Base-by-base conservation (phyloP, 2,113 vertebrate genomes). In the Noctilio leporinus region DNA sequence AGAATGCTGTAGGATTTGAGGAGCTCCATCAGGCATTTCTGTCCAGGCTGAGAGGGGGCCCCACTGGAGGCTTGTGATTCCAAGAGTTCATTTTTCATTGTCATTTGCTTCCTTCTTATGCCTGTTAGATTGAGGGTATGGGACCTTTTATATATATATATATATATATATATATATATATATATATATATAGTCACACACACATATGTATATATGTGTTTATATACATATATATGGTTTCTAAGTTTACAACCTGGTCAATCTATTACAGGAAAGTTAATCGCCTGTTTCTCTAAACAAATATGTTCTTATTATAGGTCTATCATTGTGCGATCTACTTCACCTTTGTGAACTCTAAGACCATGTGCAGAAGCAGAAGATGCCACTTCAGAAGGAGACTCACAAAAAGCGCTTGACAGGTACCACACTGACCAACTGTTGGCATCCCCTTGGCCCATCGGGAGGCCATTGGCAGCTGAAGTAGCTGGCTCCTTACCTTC, bases 331-430 rank as follows among this genome's bases (percentile, higher is more conserved):
- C 11, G 10, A 76, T 9, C 1, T 2, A 17, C 1, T 10, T 67
- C 3, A 30, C 5, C 14, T 73, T 35, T 86, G 35, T 72, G 75
- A 73, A 57, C 65, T 40, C 43, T 65, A 22, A 86, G 45, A 3
- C 70, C 22, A 30, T 0, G 2, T 19, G 10, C 3, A 26, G 40
- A 3, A 57, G 14, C 26, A 73, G 53, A 62, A 73, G 22, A n/a
- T 47, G 28, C 80, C 4, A 10, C n/a, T 62, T 1, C 4, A 40
- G 38, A 57, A 55, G 55, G 12, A 59, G 20, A 9, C 14, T 11
- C 12, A 0, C 5, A 4, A 3, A 22, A n/a, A 20, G 30, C 33
- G 7, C 17, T 40, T 20, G 35, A 35, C 2, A 19, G 8, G 30
- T 40, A 16, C 2, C 49, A 40, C 47, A 2, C 11, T 28, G 35